Conservation (phyloP, 2,888 invertebrate species). For the Morpho achilles region DNA sequence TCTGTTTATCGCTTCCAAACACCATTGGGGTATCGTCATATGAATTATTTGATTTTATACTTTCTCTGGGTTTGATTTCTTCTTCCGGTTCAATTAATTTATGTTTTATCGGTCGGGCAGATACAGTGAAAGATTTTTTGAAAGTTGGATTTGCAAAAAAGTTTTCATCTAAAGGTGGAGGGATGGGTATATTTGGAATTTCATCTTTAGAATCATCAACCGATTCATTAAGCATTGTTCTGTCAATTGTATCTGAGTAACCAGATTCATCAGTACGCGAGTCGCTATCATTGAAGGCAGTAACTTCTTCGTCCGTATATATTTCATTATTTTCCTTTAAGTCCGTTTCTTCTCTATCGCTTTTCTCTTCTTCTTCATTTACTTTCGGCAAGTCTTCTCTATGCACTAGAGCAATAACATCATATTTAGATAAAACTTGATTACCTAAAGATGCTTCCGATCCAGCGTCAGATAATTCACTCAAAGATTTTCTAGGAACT, state of each 20-base stretch:
- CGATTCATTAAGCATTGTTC: conserved; percentile 48
- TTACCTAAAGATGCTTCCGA: conserved; percentile 66
- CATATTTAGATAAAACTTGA: conserved; percentile 73
- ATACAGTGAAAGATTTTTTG: conserved; percentile 42
- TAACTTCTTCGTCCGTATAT: conserved; percentile 48
- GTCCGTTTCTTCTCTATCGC: conserved; percentile 35
- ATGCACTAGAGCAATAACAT: conserved; percentile 78
- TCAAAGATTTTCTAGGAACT: conserved; percentile 57
- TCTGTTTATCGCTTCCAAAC: conserved; percentile 44
- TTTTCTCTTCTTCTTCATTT: conserved; percentile 58
- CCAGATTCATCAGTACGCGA: conserved; percentile 71
- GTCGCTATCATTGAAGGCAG: conserved; percentile 61
- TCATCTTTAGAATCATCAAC: conserved; percentile 46
- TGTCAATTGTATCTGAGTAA: conserved; percentile 68
- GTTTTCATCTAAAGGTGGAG: conserved; percentile 64
- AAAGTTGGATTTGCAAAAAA: conserved; percentile 44
- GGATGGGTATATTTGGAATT: conserved; percentile 53
- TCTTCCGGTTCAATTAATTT: conserved; percentile 29
- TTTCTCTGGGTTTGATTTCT: conserved; percentile 34
- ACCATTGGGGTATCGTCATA: conserved; percentile 39
- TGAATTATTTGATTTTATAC: conserved; percentile 38
- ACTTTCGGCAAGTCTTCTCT: conserved; percentile 73
- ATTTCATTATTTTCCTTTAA: conserved; percentile 19
- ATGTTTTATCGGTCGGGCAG: conserved; percentile 32
- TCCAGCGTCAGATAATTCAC: conserved; percentile 65